A percentile compares a stretch with the other conserved stretches of the same genome.
phyloP scores from a whole-genome alignment of 2,797 vertebrate genomes.

The Hydrolagus colliei region DNA sequence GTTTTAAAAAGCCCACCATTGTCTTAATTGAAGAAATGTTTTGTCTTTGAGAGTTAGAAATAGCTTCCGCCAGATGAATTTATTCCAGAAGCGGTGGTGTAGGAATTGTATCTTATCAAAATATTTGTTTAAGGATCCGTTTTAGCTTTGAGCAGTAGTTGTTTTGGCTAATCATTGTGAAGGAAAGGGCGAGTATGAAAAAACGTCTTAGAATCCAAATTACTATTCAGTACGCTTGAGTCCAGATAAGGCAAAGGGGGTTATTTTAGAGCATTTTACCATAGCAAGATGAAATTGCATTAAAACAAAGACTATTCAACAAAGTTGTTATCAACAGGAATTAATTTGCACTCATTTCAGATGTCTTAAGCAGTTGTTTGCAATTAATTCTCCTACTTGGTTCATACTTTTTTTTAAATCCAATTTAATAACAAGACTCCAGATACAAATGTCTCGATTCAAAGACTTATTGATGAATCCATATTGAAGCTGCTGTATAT shows the following conservation, averaged over 20 bases:
- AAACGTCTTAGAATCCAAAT: background rate
- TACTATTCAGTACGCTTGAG: no score
- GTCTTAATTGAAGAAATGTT: background rate
- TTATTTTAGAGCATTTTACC: background rate
- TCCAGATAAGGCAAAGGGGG: no score
- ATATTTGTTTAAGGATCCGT: no score
- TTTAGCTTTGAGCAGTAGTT: background rate
- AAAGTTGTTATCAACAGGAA: background rate
- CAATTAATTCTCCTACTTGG: conserved; percentile 1
- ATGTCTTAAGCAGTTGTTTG: background rate
- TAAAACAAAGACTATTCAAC: background rate
- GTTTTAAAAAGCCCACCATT: background rate
- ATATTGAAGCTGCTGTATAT: conserved; percentile 30
- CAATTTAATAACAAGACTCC: conserved; percentile 2
- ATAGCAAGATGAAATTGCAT: background rate
- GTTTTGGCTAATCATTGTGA: background rate
- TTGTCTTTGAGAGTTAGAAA: conserved; percentile 14
- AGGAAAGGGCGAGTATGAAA: background rate
- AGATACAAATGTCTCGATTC: conserved; percentile 25
- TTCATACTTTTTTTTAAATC: conserved; percentile 23
- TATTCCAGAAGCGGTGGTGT: background rate
- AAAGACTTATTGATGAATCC: conserved; percentile 22
- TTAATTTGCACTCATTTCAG: background rate
- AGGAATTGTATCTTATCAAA: background rate
- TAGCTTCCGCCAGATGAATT: background rate